Evolutionary conservation across 1,140 invertebrate genomes (phyloP), one percentile per base, ranked within the genome.

Genomic region (Papilio polytes): DNA sequence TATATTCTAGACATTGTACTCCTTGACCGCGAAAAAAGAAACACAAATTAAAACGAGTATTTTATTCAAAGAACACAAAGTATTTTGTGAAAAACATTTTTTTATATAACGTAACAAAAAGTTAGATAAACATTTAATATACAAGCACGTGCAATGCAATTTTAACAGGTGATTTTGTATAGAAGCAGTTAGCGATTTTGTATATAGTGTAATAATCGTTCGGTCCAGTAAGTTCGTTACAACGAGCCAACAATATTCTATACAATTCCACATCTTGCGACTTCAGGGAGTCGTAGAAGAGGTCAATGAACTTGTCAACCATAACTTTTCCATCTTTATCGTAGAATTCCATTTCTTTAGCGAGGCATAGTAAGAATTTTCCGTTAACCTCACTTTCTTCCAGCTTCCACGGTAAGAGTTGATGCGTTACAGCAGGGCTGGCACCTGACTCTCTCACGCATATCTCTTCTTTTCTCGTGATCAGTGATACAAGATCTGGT

Each of bases 101-200:
- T 7, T 8, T 70, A 3, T 4, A n/a, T n/a, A 9, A 4, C 20
- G 46, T 41, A 6, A 41, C 36, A 41, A 41, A 41, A 8, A 41
- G 36, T 8, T 36, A 6, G 8, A 6, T 41, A 8, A 8, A 41
- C 36, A 8, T 48, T 48, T 70, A 70, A 36, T 36, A 70, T 70
- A 70, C 63, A 36, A 70, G 13, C 36, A 18, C 63, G 13, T 76
- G 74, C 12, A 76, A 9, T 20, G 44, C 22, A n/a, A 76, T 76
- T 48, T 26, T 15, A 0, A 51, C 46, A 15, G 74, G 74, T 0
- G 74, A 6, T 0, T 51, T 76, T 8, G 74, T 51, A 18, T 76
- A 20, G 44, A 76, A 76, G 41, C 74, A 76, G 44, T 76, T 51
- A 13, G 44, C 74, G 46, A 76, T 51, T 31, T 76, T 76, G 44